Base-by-base conservation (phyloP, 2,113 vertebrate genomes). In the Acanthisitta chloris region DNA sequence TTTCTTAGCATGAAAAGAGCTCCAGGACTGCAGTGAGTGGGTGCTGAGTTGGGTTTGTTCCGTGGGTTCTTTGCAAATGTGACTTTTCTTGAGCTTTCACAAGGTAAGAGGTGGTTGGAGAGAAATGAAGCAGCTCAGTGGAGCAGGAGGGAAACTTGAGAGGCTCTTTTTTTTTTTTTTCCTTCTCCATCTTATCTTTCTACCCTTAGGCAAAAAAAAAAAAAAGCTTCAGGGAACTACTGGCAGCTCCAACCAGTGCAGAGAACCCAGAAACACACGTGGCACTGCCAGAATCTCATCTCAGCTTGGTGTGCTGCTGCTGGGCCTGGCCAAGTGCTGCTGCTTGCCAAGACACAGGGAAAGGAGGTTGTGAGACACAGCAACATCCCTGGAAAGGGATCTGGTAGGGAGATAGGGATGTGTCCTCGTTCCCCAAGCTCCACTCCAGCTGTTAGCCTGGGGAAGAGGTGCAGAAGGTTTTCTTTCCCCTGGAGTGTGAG, bases 11-110 rank as follows among this genome's bases (percentile, higher is more conserved):
- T 29, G 51, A 15, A 62, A 78, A 45, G 34, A 14, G 16, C 33
- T 26, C 19, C 10, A 9, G 62, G 49, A 9, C 8, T 79, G 3
- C 55, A 69, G n/a, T 0, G 9, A 55, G 26, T 8, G 6, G 46
- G 76, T 46, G 16, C 6, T 1, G 3, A 46, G 46, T 23, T 1
- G 7, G 10, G 1, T 29, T 69, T 8, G 17, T 11, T 14, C n/a
- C 38, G 29, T 45, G 66, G 10, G 8, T 25, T 90, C 69, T n/a
- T 29, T 51, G 21, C 21, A 52, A 55, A 7, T 28, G 34, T 65
- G 69, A 25, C 2, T 69, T 64, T n/a, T 49, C 24, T 17, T 78
- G 34, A 74, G 40, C 24, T 71, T 36, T 48, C 24, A 57, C 55
- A 48, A 71, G 14, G 26, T 17, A 24, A 20, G 38, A 51, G 17